These are phyloP conservation scores for Eulemur mongoz DNA, from an alignment of 2,797 vertebrate genomes.

Conservation along the genomic window DNA sequence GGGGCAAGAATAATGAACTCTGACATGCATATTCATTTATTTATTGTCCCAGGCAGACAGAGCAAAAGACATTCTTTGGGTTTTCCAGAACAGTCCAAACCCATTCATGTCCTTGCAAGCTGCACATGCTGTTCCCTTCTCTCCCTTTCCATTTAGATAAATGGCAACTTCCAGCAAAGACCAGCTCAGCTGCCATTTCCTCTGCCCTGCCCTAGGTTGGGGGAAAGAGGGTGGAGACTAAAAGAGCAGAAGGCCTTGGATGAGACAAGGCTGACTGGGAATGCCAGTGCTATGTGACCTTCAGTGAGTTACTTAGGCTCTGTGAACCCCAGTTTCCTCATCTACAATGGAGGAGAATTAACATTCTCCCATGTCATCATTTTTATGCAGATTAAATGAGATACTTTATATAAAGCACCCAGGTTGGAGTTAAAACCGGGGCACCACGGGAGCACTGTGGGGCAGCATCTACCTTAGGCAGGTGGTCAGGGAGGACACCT, in stretches of 20 bases:
- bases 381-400: background rate
- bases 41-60: slow-evolving; percentile 46
- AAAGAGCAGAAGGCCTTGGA: background rate
- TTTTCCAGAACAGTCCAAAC: slow-evolving; percentile 52
- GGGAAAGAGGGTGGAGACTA: background rate
- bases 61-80: slow-evolving; percentile 49
- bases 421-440: too few species aligned
- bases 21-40: slow-evolving; percentile 51
- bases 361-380: background rate
- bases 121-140: background rate
- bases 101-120: background rate
- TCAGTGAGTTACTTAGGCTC: background rate
- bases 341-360: background rate
- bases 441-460: too few species aligned
- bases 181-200: background rate
- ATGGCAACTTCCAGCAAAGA: background rate
- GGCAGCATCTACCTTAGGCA: too few species aligned
- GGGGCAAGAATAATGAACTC: slow-evolving; percentile 57
- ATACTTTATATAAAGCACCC: background rate
- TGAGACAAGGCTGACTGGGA: background rate
- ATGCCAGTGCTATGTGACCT: background rate
- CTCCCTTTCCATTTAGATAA: slow-evolving; percentile 19
- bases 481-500: too few species aligned
- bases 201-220: background rate
- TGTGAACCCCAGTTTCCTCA: background rate